Conservation (phyloP, 2,797 vertebrate species). For the Agapornis canus region DNA sequence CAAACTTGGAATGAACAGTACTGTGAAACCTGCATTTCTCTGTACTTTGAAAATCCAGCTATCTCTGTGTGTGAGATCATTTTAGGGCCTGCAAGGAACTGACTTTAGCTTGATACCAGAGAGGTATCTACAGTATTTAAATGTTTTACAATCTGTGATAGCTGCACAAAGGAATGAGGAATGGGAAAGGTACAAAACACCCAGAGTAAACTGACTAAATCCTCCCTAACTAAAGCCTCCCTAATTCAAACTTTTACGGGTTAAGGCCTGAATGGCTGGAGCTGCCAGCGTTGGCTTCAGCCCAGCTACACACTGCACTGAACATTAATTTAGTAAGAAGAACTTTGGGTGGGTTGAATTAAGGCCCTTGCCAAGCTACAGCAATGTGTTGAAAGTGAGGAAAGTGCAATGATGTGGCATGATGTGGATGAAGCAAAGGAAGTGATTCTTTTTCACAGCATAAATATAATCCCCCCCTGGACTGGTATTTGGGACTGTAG, state of each 20-base stretch:
- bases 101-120: background rate
- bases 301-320: constrained; percentile 42
- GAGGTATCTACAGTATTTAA: background rate
- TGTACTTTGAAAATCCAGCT: background rate
- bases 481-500: background rate
- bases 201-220: background rate
- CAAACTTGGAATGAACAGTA: background rate
- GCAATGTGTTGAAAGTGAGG: constrained; percentile 50
- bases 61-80: background rate
- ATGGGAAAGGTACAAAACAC: background rate
- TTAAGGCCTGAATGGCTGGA: constrained; percentile 44
- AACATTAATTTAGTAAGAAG: constrained; percentile 60
- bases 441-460: constrained; percentile 7
- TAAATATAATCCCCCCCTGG: background rate
- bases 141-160: background rate
- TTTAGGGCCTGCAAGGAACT: background rate
- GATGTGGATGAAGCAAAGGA: constrained; percentile 47
- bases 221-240: background rate
- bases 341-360: constrained; percentile 70
- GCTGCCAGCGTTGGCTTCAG: constrained; percentile 52
- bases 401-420: background rate
- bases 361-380: constrained; percentile 64
- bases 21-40: background rate
- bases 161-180: background rate
- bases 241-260: constrained; percentile 12